phyloP scores from a whole-genome alignment of 2,797 vertebrate species.

The Typhlichthys subterraneus region DNA sequence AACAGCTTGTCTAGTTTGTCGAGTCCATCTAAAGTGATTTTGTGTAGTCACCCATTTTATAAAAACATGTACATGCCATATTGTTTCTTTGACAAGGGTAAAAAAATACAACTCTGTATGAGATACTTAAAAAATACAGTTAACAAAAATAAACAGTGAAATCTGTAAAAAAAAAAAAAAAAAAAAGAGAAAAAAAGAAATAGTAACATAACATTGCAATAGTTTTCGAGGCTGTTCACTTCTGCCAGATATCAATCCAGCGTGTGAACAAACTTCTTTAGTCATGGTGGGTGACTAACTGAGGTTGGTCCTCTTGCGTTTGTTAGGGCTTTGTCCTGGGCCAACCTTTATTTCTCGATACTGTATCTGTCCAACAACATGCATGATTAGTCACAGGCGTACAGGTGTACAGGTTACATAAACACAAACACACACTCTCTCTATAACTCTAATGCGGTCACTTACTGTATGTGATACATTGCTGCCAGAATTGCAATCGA shows the following conservation, averaged over 20 bases:
- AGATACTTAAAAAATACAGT: neutral
- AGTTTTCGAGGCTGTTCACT: slow-evolving; percentile 14
- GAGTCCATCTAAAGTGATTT: too few relatives aligned
- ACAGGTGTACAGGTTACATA: neutral
- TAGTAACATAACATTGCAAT: slow-evolving; percentile 36
- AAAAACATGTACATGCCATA: slow-evolving; percentile 22
- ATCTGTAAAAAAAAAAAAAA: neutral
- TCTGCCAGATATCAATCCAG: neutral
- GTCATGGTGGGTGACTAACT: slow-evolving; percentile 66
- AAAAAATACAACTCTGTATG: slow-evolving; percentile 39
- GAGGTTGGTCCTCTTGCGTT: slow-evolving; percentile 83
- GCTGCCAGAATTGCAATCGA: too few relatives aligned
- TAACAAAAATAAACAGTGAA: neutral
- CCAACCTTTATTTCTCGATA: slow-evolving; percentile 88
- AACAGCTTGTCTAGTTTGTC: too few relatives aligned
- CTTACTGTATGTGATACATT: too few relatives aligned
- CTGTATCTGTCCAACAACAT: slow-evolving; percentile 84
- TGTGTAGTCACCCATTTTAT: too few relatives aligned
- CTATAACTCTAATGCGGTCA: too few relatives aligned
- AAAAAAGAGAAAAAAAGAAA: slow-evolving; percentile 33
- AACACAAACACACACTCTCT: slow-evolving; percentile 1
- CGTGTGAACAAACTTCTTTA: too few relatives aligned
- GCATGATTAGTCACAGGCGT: neutral
- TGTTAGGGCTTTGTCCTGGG: slow-evolving; percentile 85
- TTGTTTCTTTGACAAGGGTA: slow-evolving; percentile 33